Percentiles rank a stretch among this genome's conserved stretches.
phyloP scores from a whole-genome alignment of 1,140 invertebrate genomes.

The Halesus radiatus region DNA sequence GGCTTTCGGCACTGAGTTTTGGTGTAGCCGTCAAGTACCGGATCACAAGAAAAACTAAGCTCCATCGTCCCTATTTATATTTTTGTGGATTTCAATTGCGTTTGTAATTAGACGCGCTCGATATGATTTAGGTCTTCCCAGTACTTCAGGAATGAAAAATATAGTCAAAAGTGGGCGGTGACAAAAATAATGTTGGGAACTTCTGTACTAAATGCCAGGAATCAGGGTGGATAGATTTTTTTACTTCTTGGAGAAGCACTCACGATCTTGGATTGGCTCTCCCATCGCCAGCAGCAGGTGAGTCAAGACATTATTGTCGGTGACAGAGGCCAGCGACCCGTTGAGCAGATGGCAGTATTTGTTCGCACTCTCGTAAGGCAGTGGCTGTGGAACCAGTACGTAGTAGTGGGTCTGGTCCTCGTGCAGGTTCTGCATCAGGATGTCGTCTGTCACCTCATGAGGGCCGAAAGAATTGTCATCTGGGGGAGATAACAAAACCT shows the following conservation, averaged over 20 bases:
- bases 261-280: slow-evolving; percentile 36
- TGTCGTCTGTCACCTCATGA: neutral
- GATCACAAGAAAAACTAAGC: no score
- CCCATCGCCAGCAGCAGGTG: slow-evolving; percentile 29
- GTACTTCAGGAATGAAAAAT: no score
- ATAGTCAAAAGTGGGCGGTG: no score
- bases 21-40: no score
- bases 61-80: no score
- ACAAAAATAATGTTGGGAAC: no score
- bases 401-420: neutral
- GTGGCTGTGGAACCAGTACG: neutral
- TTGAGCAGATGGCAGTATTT: slow-evolving; percentile 1
- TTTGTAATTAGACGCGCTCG: no score
- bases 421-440: neutral
- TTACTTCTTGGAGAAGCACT: neutral
- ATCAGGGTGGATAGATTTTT: no score
- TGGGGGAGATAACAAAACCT: neutral
- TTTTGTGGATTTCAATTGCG: no score
- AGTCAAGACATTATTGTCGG: neutral
- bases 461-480: neutral
- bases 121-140: no score
- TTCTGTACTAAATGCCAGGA: no score
- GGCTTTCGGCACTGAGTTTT: no score
- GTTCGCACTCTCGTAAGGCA: neutral
- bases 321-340: slow-evolving; percentile 29